These are phyloP conservation scores for Rhipidura dahli DNA, from an alignment of 2,113 vertebrate species.

Conservation along the genomic window DNA sequence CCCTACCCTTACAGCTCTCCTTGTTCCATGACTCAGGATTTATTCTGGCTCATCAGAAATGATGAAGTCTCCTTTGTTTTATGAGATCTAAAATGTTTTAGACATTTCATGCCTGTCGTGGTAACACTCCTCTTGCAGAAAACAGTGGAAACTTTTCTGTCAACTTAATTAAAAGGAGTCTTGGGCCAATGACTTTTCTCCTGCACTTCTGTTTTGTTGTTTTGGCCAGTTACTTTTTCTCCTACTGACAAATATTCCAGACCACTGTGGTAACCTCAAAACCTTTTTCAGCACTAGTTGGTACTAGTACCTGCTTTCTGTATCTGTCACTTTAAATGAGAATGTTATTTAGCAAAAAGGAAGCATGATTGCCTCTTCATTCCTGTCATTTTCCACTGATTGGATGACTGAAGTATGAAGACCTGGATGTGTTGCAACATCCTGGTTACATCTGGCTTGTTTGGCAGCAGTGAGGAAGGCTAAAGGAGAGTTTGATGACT, in stretches of 20 bases:
- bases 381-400: neutral
- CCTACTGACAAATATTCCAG: neutral
- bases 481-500: neutral
- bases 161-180: neutral
- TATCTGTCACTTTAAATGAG: neutral
- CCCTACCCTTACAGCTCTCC: neutral
- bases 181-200: neutral
- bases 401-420: neutral
- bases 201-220: neutral
- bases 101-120: neutral
- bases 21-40: neutral
- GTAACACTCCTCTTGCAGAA: neutral
- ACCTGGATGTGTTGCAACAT: neutral
- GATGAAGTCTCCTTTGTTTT: neutral
- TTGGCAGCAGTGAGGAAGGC: neutral
- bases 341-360: neutral
- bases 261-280: neutral
- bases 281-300: neutral
- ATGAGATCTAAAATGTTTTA: neutral
- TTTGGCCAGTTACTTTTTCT: neutral
- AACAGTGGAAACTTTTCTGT: neutral
- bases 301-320: neutral
- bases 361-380: neutral
- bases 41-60: neutral
- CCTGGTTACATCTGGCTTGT: neutral